Evolutionary conservation across 2,113 vertebrate species (phyloP).

Genomic region (Melanocharis versteri): DNA sequence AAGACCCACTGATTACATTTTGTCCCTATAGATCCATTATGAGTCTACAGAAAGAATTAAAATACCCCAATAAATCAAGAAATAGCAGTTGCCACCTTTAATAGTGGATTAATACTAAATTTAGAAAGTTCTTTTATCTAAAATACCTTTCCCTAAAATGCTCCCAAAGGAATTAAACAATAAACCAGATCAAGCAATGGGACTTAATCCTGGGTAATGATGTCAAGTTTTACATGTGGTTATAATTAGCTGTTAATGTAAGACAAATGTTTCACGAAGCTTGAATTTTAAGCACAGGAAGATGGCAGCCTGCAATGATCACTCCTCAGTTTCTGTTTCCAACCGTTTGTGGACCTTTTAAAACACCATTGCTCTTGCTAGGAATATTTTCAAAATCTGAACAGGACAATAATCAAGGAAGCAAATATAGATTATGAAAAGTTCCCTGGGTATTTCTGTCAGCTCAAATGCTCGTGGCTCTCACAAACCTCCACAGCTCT

Average conservation of each 20-base stretch:
- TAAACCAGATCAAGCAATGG: background rate
- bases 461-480: rapidly evolving
- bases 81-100: background rate
- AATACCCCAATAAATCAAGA: background rate
- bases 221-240: background rate
- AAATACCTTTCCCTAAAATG: background rate
- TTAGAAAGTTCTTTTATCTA: background rate
- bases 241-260: background rate
- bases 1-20: background rate
- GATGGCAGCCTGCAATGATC: background rate
- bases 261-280: background rate
- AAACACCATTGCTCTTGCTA: background rate
- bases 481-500: background rate
- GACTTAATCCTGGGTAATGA: background rate
- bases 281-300: background rate
- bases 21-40: background rate
- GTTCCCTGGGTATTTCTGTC: background rate
- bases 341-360: background rate
- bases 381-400: background rate
- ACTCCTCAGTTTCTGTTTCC: no score
- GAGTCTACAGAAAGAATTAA: background rate
- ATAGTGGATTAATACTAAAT: background rate
- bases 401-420: background rate
- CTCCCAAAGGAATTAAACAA: background rate
- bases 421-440: background rate